These are phyloP conservation scores for Onychostruthus taczanowskii DNA, from an alignment of 2,113 vertebrate species.

Conservation along the genomic window DNA sequence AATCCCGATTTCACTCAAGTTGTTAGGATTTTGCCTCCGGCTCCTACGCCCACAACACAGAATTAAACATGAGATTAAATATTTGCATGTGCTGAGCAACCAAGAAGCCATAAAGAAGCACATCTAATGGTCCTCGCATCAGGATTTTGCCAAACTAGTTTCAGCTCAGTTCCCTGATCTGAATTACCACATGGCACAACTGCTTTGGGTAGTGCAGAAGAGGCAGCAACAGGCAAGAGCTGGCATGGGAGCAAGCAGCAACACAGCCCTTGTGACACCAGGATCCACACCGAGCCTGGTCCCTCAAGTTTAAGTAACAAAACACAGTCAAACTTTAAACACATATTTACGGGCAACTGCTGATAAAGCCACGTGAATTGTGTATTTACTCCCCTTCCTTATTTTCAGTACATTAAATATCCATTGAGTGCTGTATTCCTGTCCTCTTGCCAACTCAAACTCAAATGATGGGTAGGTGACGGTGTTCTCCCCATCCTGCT, in stretches of 20 bases:
- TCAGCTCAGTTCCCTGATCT: not conserved
- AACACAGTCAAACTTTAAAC: not conserved
- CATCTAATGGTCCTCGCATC: slow-evolving; percentile 26
- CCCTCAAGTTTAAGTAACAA: not conserved
- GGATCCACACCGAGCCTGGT: not conserved
- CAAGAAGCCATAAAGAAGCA: slow-evolving; percentile 34
- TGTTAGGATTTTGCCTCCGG: slow-evolving; percentile 41
- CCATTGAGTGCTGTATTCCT: not conserved
- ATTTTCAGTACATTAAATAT: not conserved
- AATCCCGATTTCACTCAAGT: slow-evolving; percentile 38
- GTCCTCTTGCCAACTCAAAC: not conserved
- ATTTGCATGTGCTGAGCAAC: slow-evolving; percentile 67
- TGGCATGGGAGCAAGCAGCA: not conserved
- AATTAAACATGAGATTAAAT: slow-evolving; percentile 58
- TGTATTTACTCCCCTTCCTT: not conserved
- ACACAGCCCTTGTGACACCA: not conserved
- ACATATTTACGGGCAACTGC: not conserved
- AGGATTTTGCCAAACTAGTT: slow-evolving; percentile 23
- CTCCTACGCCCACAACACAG: slow-evolving; percentile 44
- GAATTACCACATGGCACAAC: not conserved
- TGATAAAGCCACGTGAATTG: not conserved
- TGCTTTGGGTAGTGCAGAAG: not conserved
- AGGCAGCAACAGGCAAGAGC: slow-evolving; percentile 19
- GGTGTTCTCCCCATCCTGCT: not conserved
- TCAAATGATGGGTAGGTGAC: not conserved